A percentile compares a stretch with the other conserved stretches of the same genome.
phyloP scores from a whole-genome alignment of 2,113 vertebrate species.

The Carassius auratus region DNA sequence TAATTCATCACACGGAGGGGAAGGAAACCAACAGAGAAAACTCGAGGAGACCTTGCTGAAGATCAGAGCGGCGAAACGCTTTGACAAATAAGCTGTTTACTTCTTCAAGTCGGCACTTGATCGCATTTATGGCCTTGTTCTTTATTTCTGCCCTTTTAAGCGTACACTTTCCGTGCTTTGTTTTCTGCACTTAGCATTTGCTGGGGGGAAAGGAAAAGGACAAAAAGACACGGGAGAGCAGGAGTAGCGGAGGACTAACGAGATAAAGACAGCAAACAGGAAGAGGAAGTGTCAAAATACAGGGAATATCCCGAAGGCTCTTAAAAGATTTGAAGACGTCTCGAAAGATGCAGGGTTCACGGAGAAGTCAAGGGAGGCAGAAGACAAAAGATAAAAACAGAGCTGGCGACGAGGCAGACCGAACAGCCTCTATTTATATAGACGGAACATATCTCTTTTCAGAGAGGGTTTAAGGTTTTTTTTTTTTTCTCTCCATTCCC shows the following conservation, averaged over 20 bases:
- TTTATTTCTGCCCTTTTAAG: background rate
- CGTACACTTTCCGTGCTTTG: background rate
- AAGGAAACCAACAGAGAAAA: conserved; percentile 7
- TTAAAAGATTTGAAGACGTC: conserved; percentile 19
- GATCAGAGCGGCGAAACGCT: conserved; percentile 42
- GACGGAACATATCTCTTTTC: conserved; percentile 56
- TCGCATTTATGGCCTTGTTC: background rate
- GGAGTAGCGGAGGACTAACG: background rate
- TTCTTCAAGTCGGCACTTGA: background rate
- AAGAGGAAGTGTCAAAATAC: conserved; percentile 26
- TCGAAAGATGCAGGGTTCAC: conserved; percentile 66
- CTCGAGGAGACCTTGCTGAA: conserved; percentile 24
- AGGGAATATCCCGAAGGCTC: conserved; percentile 5
- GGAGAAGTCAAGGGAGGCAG: conserved; percentile 65
- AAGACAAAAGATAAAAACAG: conserved; percentile 49
- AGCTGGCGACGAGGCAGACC: conserved; percentile 53
- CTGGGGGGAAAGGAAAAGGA: background rate
- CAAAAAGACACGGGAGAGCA: conserved; percentile 1
- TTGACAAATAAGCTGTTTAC: conserved; percentile 6
- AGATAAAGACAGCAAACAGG: background rate
- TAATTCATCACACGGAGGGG: conserved; percentile 19
- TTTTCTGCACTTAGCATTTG: background rate
- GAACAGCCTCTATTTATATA: conserved; percentile 56
- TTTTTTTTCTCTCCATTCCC: conserved; percentile 32
- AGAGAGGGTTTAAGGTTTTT: conserved; percentile 49